Conservation (phyloP, 2,888 invertebrate species). For the Andrena marginata region DNA sequence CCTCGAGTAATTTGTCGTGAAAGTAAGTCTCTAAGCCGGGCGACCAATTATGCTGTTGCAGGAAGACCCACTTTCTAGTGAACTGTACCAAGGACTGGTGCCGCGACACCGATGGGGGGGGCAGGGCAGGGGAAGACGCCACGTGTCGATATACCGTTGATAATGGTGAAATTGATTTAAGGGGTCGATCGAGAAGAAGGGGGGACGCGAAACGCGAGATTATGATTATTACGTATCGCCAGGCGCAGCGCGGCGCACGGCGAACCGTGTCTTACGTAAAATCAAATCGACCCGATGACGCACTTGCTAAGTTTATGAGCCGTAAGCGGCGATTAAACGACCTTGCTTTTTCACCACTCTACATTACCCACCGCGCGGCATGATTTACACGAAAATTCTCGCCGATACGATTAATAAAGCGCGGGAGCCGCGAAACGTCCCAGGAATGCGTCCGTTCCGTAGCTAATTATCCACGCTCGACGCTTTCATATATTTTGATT, state of each 20-base stretch:
- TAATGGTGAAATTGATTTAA: neutral
- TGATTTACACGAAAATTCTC: neutral
- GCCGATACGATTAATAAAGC: neutral
- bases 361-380: neutral
- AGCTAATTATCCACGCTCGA: no score
- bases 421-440: no score
- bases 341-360: constrained; percentile 36
- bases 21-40: constrained; percentile 36
- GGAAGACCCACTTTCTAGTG: constrained; percentile 49
- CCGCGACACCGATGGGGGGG: neutral
- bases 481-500: neutral
- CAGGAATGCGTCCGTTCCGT: no score
- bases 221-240: constrained; percentile 28
- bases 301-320: constrained; percentile 44
- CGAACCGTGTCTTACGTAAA: constrained; percentile 51
- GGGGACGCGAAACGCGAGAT: constrained; percentile 5
- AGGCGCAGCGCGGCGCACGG: neutral
- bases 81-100: constrained; percentile 23
- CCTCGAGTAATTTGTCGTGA: constrained; percentile 39
- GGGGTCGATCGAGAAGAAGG: neutral
- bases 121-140: neutral
- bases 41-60: constrained; percentile 28
- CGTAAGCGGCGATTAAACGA: constrained; percentile 50
- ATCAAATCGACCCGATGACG: constrained; percentile 49
- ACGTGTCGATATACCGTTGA: neutral